A percentile compares a stretch with the other conserved stretches of the same genome.
phyloP scores from a whole-genome alignment of 1,140 invertebrate species.

The Bombyx mori region ASM3026992v2 NC_085116.1:9805501-9806000 shows the following conservation, averaged over 20 bases:
- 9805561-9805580: constrained; percentile 16
- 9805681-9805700: too few species aligned
- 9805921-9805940: too few species aligned
- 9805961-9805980: too few species aligned
- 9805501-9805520: constrained; percentile 26
- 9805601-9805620: background rate
- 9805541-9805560: constrained; percentile 39
- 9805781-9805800: constrained; percentile 24
- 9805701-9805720: background rate
- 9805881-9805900: constrained; percentile 18
- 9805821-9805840: constrained; percentile 25
- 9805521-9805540: constrained; percentile 44
- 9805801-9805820: constrained; percentile 52
- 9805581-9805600: background rate
- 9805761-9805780: constrained; percentile 44
- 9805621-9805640: too few species aligned
- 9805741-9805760: constrained; percentile 29
- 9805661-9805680: too few species aligned
- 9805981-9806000: too few species aligned
- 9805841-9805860: constrained; percentile 50
- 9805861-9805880: constrained; percentile 59
- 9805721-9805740: constrained; percentile 41
- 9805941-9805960: too few species aligned
- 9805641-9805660: too few species aligned
- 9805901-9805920: too few species aligned